Percentiles rank a stretch among this genome's conserved stretches.
Conservation (phyloP, 1,140 invertebrate species). For the Drepana arcuata region DNA sequence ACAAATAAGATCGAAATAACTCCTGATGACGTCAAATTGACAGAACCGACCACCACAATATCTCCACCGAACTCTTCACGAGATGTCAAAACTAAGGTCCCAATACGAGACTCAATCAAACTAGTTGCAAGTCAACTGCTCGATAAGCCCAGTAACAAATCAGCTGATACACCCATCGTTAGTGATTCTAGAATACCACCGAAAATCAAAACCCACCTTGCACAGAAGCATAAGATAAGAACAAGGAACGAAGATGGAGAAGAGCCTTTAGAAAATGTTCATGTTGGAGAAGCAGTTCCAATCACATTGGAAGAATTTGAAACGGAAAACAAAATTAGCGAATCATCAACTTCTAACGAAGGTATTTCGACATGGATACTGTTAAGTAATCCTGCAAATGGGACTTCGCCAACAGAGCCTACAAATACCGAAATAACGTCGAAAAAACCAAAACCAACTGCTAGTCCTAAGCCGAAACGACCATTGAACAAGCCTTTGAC, state of each 20-base stretch:
- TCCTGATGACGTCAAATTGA: too few species aligned
- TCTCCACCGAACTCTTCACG: conserved; percentile 23
- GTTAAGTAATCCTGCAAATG: conserved; percentile 69
- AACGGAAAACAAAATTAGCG: conserved; percentile 49
- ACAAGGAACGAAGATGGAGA: conserved; percentile 52
- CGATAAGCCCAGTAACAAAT: conserved; percentile 46
- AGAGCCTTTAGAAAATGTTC: conserved; percentile 61
- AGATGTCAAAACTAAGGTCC: conserved; percentile 50
- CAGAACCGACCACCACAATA: neutral
- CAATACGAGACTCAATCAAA: conserved; percentile 72
- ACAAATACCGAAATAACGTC: conserved; percentile 42
- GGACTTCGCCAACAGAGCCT: conserved; percentile 40
- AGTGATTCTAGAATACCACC: conserved; percentile 75
- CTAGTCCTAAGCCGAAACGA: conserved; percentile 40
- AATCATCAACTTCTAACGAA: conserved; percentile 75
- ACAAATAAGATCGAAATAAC: too few species aligned
- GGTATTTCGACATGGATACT: conserved; percentile 84
- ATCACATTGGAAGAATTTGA: conserved; percentile 71
- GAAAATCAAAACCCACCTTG: conserved; percentile 72
- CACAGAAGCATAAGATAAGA: conserved; percentile 58
- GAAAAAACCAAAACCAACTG: conserved; percentile 54
- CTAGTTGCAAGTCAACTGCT: conserved; percentile 71
- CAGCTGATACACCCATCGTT: conserved; percentile 46
- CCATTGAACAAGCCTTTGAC: conserved; percentile 34
- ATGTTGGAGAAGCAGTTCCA: conserved; percentile 74